These are phyloP conservation scores for Mactromeris polynyma DNA, from an alignment of 2,888 invertebrate species.

Conservation along the genomic window DNA sequence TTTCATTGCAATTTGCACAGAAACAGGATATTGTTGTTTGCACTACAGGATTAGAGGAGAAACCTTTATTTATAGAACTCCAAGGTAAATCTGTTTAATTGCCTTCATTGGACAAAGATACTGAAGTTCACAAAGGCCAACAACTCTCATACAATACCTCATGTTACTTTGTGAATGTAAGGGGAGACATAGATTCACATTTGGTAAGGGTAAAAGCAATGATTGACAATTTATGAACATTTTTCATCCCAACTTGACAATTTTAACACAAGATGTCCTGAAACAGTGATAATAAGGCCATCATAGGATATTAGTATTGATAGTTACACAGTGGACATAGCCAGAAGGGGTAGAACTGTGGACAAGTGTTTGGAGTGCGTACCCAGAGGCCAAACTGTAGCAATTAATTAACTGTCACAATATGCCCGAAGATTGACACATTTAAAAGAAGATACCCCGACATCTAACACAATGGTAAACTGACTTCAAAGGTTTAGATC, in stretches of 20 bases:
- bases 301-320: not conserved
- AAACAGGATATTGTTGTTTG: too few relatives aligned
- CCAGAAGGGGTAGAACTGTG: not conserved
- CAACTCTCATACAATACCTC: too few relatives aligned
- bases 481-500: constrained; percentile 10
- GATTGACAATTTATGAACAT: constrained; percentile 3
- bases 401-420: constrained; percentile 39
- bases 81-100: too few relatives aligned
- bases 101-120: too few relatives aligned
- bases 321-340: not conserved
- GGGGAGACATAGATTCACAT: not conserved
- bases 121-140: too few relatives aligned
- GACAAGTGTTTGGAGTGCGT: not conserved
- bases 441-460: constrained; percentile 10
- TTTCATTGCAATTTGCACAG: too few relatives aligned
- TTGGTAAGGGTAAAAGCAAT: not conserved
- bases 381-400: constrained; percentile 14
- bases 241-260: constrained; percentile 3
- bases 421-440: constrained; percentile 29
- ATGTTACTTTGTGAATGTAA: too few relatives aligned
- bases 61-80: too few relatives aligned
- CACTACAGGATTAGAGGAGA: too few relatives aligned
- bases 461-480: constrained; percentile 8
- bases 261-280: constrained; percentile 3
- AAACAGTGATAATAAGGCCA: not conserved